Conservation (phyloP, 1,140 invertebrate genomes). For the Protaetia brevitarsis region DNA sequence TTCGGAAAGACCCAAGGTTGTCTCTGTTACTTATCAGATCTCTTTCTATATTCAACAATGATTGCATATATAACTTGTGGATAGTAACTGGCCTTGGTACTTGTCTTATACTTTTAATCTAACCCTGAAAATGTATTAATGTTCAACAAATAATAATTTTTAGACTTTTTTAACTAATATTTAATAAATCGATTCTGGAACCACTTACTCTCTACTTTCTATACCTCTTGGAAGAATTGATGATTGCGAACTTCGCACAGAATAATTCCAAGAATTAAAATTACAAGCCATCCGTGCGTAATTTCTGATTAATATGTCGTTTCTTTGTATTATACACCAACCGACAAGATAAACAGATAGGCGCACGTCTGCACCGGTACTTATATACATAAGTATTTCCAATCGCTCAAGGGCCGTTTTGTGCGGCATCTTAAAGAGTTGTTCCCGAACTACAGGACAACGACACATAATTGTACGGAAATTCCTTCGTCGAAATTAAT, state of each 20-base stretch:
- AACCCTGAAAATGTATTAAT: too few species aligned
- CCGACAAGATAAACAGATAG: background rate
- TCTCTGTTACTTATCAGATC: too few species aligned
- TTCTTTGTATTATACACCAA: background rate
- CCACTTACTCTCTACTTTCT: background rate
- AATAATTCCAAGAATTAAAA: background rate
- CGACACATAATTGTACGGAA: constrained; percentile 9
- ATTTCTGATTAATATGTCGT: background rate
- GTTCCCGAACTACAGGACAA: background rate
- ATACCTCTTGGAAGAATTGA: background rate
- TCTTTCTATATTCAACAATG: too few species aligned
- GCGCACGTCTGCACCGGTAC: background rate
- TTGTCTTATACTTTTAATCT: too few species aligned
- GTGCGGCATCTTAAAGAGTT: background rate
- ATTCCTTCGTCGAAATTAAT: background rate
- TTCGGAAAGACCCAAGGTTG: too few species aligned
- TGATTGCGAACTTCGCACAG: background rate
- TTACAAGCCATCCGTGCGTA: background rate
- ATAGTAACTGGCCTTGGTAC: too few species aligned
- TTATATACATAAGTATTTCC: background rate
- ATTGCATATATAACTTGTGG: too few species aligned
- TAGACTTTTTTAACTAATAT: too few species aligned
- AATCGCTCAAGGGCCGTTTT: background rate
- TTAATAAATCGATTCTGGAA: too few species aligned
- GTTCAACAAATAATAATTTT: too few species aligned